Conservation (phyloP, 2,797 vertebrate species). For the Poecilia wingei region DNA sequence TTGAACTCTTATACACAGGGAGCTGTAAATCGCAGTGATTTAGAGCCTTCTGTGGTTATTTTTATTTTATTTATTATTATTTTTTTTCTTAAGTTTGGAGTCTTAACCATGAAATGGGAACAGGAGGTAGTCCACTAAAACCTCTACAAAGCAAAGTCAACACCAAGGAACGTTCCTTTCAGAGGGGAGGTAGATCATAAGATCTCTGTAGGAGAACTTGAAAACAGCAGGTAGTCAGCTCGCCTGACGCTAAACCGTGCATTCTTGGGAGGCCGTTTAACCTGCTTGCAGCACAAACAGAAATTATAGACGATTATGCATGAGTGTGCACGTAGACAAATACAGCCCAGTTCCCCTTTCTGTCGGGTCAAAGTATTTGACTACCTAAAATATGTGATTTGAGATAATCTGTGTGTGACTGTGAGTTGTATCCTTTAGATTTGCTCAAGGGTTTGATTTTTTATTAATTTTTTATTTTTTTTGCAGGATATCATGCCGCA, state of each 20-base stretch:
- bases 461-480: neutral
- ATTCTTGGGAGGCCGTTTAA: constrained; percentile 41
- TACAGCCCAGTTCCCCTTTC: constrained; percentile 22
- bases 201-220: constrained; percentile 27
- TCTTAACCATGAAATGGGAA: constrained; percentile 17
- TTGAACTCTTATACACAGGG: constrained; percentile 6
- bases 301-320: constrained; percentile 57
- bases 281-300: constrained; percentile 40
- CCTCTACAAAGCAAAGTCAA: constrained; percentile 16
- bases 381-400: constrained; percentile 28
- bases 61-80: too few relatives aligned
- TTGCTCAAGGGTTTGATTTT: constrained; percentile 2
- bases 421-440: neutral
- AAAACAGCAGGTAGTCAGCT: constrained; percentile 33
- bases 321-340: constrained; percentile 55
- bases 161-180: neutral
- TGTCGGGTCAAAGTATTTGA: constrained; percentile 39
- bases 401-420: constrained; percentile 19
- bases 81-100: constrained; percentile 1
- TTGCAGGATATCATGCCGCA: neutral
- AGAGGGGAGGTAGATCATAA: constrained; percentile 7
- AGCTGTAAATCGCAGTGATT: constrained; percentile 15
- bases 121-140: constrained; percentile 19
- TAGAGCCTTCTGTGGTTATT: neutral
- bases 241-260: constrained; percentile 10